These are phyloP conservation scores for Acanthococcus lagerstroemiae DNA, from an alignment of 2,888 invertebrate genomes.

Conservation along the genomic window DNA sequence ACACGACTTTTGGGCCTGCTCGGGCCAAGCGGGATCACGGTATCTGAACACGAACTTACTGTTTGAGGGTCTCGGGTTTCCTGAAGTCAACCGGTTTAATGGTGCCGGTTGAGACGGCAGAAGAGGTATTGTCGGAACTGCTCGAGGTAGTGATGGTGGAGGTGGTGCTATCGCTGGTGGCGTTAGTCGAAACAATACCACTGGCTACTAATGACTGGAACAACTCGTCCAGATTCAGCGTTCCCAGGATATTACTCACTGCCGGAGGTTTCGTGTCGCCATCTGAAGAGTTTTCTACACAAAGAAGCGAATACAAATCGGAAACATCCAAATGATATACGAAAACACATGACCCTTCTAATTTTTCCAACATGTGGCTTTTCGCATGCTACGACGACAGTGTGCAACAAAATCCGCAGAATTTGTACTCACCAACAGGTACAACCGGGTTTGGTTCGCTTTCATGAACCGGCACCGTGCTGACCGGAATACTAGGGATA, in stretches of 20 bases:
- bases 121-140: too few species aligned
- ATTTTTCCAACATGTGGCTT: too few species aligned
- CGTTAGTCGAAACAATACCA: conserved; percentile 57
- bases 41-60: conserved; percentile 48
- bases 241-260: neutral
- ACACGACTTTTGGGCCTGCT: too few species aligned
- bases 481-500: neutral
- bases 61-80: conserved; percentile 62
- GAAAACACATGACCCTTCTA: neutral
- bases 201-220: conserved; percentile 76
- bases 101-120: conserved; percentile 32
- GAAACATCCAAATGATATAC: neutral
- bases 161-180: too few species aligned
- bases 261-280: neutral
- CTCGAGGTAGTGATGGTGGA: too few species aligned
- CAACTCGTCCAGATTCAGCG: conserved; percentile 67
- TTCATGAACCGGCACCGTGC: neutral
- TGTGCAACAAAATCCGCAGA: too few species aligned
- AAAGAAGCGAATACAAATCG: too few species aligned
- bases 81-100: conserved; percentile 57
- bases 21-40: too few species aligned
- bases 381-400: too few species aligned
- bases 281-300: too few species aligned
- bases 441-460: too few species aligned
- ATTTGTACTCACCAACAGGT: too few species aligned